phyloP scores from a whole-genome alignment of 2,888 invertebrate genomes.

The Nineta flava region DNA sequence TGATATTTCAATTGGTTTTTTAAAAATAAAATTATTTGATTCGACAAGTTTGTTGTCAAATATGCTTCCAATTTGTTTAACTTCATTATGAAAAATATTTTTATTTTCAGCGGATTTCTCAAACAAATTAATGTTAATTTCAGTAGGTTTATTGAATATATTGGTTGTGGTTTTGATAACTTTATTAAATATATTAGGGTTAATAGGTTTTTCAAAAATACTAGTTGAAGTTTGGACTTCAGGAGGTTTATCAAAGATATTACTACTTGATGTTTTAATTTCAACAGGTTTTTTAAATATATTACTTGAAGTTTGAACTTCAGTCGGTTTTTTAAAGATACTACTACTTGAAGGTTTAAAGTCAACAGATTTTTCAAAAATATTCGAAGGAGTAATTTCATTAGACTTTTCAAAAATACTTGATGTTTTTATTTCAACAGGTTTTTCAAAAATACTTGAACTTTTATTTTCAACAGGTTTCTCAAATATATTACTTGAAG shows the following conservation, averaged over 20 bases:
- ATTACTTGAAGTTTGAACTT: not conserved
- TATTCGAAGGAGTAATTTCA: not conserved
- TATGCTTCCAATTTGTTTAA: too few relatives aligned
- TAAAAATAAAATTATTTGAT: too few relatives aligned
- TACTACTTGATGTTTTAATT: not conserved
- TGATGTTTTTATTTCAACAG: conserved; percentile 24
- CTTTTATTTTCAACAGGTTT: not conserved
- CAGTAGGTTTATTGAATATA: not conserved
- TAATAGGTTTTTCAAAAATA: not conserved
- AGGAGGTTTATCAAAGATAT: not conserved
- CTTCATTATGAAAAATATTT: too few relatives aligned
- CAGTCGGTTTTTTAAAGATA: not conserved
- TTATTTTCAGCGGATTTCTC: conserved; percentile 9
- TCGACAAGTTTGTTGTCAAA: too few relatives aligned
- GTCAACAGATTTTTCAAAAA: not conserved
- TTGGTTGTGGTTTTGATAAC: too few relatives aligned
- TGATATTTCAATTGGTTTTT: conserved; percentile 3
- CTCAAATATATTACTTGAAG: not conserved
- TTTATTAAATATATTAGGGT: too few relatives aligned
- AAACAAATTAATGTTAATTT: conserved; percentile 3
- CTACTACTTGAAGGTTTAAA: not conserved
- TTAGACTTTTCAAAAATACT: not conserved
- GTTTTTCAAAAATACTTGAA: conserved; percentile 3
- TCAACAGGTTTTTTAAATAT: not conserved
- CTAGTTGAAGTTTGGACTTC: too few relatives aligned